Conservation (phyloP, 2,113 vertebrate genomes). For the Carlito syrichta region DNA sequence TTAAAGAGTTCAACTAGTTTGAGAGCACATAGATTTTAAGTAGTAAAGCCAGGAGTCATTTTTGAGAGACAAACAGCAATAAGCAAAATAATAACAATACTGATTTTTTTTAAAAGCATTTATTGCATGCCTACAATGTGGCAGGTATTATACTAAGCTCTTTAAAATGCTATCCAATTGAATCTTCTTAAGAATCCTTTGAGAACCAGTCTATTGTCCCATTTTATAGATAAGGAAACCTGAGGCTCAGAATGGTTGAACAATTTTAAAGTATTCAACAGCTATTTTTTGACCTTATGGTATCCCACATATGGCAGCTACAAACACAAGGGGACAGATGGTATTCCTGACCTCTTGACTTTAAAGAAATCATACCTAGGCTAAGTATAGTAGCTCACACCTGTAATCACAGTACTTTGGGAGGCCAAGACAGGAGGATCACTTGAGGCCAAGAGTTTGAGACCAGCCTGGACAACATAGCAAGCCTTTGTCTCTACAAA, state of each 20-base stretch:
- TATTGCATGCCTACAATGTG: neutral
- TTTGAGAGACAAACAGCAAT: neutral
- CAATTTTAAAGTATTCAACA: constrained; percentile 25
- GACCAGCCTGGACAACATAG: too few species aligned
- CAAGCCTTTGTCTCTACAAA: too few species aligned
- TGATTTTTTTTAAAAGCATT: neutral
- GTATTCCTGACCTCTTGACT: neutral
- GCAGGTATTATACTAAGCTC: neutral
- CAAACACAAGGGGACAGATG: neutral
- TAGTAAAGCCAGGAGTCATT: neutral
- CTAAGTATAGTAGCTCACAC: too few species aligned
- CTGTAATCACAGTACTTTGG: too few species aligned
- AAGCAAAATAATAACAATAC: neutral
- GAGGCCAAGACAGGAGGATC: too few species aligned
- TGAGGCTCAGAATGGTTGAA: neutral
- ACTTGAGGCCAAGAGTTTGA: too few species aligned
- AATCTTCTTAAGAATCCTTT: neutral
- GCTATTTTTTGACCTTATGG: neutral
- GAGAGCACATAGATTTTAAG: neutral
- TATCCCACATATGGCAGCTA: neutral
- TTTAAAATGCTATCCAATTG: neutral
- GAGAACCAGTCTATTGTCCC: neutral
- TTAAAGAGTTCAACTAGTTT: neutral
- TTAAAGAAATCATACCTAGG: neutral
- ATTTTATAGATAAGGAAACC: neutral